Evolutionary conservation across 2,888 invertebrate species (phyloP).

Genomic region (Ormyrus labotus): DNA sequence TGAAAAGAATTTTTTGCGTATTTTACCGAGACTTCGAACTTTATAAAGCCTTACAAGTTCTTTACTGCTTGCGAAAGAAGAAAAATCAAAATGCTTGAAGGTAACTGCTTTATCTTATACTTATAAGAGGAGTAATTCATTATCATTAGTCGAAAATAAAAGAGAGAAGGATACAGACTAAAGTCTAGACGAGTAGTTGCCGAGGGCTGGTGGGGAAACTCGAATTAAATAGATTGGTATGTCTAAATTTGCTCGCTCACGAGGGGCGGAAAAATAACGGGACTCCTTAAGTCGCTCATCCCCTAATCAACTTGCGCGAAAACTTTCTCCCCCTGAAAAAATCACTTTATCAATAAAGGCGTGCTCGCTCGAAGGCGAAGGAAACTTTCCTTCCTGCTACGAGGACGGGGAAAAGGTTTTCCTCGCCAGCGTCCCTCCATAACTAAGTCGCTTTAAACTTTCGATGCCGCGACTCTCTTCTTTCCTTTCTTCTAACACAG

Average conservation of each 20-base stretch:
- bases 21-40: no score
- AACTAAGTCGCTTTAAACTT: slow-evolving; percentile 57
- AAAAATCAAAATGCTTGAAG: no score
- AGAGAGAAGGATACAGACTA: background rate
- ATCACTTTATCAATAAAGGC: slow-evolving; percentile 56
- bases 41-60: no score
- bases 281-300: slow-evolving; percentile 45
- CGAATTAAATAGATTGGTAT: slow-evolving; percentile 56
- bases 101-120: no score
- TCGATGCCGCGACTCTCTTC: slow-evolving; percentile 38
- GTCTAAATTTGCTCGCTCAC: slow-evolving; percentile 48
- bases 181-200: slow-evolving; percentile 36
- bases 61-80: no score
- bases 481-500: slow-evolving; percentile 36
- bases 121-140: no score
- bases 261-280: slow-evolving; percentile 50
- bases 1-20: no score
- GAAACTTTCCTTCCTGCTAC: slow-evolving; percentile 18
- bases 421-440: slow-evolving; percentile 36
- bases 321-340: slow-evolving; percentile 40
- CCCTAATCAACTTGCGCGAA: slow-evolving; percentile 51
- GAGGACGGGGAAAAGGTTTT: slow-evolving; percentile 21
- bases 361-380: background rate
- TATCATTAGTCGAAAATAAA: background rate
- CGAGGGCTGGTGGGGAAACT: slow-evolving; percentile 11